Percentiles rank a stretch among this genome's conserved stretches.
Conservation (phyloP, 1,140 invertebrate species). For the Arion vulgaris region DNA sequence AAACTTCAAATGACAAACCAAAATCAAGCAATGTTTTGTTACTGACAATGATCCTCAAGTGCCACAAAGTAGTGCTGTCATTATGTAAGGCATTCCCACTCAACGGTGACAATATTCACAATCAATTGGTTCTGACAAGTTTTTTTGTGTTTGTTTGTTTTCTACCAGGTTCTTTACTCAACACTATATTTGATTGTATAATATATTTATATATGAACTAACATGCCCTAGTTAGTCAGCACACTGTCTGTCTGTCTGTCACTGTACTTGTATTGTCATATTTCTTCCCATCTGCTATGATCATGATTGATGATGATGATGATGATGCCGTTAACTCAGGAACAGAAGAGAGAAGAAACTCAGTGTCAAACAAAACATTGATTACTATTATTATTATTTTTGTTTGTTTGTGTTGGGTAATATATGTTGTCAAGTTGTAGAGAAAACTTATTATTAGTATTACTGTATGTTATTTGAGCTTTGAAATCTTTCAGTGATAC, state of each 20-base stretch:
- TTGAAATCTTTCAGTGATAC: too few relatives aligned
- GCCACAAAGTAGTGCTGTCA: neutral
- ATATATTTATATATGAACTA: neutral
- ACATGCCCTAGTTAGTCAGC: neutral
- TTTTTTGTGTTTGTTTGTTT: neutral
- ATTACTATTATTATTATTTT: too few relatives aligned
- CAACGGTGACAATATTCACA: neutral
- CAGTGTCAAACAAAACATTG: too few relatives aligned
- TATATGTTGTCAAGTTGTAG: too few relatives aligned
- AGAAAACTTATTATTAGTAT: too few relatives aligned
- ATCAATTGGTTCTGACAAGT: neutral
- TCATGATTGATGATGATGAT: too few relatives aligned
- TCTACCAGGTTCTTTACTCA: too few relatives aligned
- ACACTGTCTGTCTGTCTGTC: neutral
- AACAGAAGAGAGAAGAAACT: too few relatives aligned
- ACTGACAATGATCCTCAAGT: neutral
- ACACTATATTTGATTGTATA: too few relatives aligned
- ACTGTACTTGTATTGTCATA: neutral
- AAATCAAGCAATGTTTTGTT: slow-evolving; percentile 2
- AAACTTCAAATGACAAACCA: too few relatives aligned
- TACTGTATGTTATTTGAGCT: too few relatives aligned
- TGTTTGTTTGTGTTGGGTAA: too few relatives aligned
- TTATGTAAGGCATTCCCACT: neutral
- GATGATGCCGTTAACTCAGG: neutral
- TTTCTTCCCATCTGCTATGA: neutral